A percentile compares a stretch with the other conserved stretches of the same genome.
Evolutionary conservation across 92 coral and sea anemone species (phyloP).

Genomic region (Zoanthus gigantus): DNA sequence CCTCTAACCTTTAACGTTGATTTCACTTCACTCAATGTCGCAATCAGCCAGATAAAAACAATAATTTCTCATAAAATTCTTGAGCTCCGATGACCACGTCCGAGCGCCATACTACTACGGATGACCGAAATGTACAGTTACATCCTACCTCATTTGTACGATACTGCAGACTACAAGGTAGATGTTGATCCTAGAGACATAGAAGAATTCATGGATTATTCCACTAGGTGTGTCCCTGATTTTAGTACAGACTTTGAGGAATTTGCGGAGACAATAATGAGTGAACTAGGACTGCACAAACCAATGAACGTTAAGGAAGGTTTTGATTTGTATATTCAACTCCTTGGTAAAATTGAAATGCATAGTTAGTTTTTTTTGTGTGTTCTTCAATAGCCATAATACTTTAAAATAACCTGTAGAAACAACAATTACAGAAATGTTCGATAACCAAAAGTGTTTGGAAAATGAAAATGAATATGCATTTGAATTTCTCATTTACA

Average conservation of each 20-base stretch:
- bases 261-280: conserved; percentile 42
- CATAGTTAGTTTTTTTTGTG: neutral
- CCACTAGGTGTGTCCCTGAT: conserved; percentile 53
- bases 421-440: neutral
- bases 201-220: conserved; percentile 53
- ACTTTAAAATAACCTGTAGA: too few species aligned
- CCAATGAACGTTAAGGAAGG: conserved; percentile 46
- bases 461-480: too few species aligned
- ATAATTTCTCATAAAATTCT: too few species aligned
- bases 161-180: conserved; percentile 57
- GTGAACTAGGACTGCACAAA: conserved; percentile 39
- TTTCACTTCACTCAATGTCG: too few species aligned
- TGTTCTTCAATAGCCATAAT: neutral
- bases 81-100: too few species aligned
- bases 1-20: too few species aligned
- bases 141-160: conserved; percentile 62
- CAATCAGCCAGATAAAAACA: too few species aligned
- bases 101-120: neutral
- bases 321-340: conserved; percentile 28
- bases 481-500: too few species aligned
- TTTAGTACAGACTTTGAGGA: conserved; percentile 54
- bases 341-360: neutral
- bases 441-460: too few species aligned
- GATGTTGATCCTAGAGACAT: conserved; percentile 50
- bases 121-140: conserved; percentile 58